Evolutionary conservation across 2,888 invertebrate species (phyloP), one percentile per base, ranked within the genome.

Genomic region (Gasteruption jaculator): DNA sequence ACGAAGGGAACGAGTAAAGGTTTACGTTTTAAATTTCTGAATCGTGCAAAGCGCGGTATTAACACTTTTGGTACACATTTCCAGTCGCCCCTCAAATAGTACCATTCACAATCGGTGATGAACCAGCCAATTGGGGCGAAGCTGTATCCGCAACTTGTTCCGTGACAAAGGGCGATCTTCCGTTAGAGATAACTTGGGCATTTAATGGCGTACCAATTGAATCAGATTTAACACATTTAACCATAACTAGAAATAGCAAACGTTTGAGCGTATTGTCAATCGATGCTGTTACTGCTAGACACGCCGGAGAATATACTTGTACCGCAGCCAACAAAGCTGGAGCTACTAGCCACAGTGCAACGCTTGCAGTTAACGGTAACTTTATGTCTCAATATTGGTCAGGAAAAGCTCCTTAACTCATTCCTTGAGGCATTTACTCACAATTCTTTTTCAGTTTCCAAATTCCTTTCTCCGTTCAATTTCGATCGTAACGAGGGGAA

Each of bases 111-210:
- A 80, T 81, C 61, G 81, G 78, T 43, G 78, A 78, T 34, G 78
- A 79, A 53, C 77, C 81, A 43, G 78, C 82, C 20, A 83, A 83
- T 60, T 80, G 82, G 58, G 82, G 83, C 35, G 83, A 85, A 56
- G 78, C 80, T 74, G 81, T 81, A 19, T 81, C 82, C 16, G 76
- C 83, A 43, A 76, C 79, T 43, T 85, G 85, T 69, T 79, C 81
- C 26, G 76, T 83, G 33, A 79, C 78, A 59, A 83, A 85, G 65
- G 86, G 89, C 41, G 88, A 89, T 69, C 77, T 80, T 50, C 89
- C 89, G 1, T 72, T 90, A 26, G 78, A 80, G 52, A 77, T 86
- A 43, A 76, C 76, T 43, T 86, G 86, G 86, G 79, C 77, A 46
- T 78, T 83, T 48, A 81, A 84, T 60, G 77, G 78, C 15, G 68